phyloP scores from a whole-genome alignment of 2,888 invertebrate species.

The Cistogaster globosa region DNA sequence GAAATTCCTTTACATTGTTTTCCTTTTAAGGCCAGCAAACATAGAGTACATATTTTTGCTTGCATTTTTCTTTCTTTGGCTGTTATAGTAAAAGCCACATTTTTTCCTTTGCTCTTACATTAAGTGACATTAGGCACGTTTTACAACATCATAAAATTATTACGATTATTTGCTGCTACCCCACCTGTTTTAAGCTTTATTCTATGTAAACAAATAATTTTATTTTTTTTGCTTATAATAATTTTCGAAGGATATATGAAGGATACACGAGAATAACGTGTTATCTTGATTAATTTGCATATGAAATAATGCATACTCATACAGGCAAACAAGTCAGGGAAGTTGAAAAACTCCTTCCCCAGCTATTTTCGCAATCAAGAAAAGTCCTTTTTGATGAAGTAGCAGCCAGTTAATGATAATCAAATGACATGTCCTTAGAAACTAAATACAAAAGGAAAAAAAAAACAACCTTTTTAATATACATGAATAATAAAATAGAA shows the following conservation, averaged over 20 bases:
- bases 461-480: neutral
- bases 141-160: conserved; percentile 72
- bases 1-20: conserved; percentile 69
- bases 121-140: conserved; percentile 71
- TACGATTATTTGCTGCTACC: conserved; percentile 67
- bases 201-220: conserved; percentile 12
- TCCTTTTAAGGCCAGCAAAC: conserved; percentile 60
- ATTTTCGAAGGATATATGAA: conserved; percentile 59
- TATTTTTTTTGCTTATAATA: conserved; percentile 20
- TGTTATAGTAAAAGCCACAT: conserved; percentile 30
- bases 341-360: neutral
- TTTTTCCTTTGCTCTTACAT: conserved; percentile 26
- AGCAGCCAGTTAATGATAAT: conserved; percentile 52
- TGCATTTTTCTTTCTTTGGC: conserved; percentile 57
- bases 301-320: conserved; percentile 75
- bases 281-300: conserved; percentile 81
- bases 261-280: conserved; percentile 64
- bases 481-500: conserved; percentile 25
- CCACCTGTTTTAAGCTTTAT: conserved; percentile 41
- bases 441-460: conserved; percentile 24
- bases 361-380: neutral
- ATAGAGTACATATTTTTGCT: conserved; percentile 44
- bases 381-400: conserved; percentile 31
- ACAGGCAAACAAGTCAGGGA: conserved; percentile 22
- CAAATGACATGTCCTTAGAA: conserved; percentile 67